phyloP scores from a whole-genome alignment of 2,797 vertebrate genomes.

The Myoxocephalus aenaeus region DNA sequence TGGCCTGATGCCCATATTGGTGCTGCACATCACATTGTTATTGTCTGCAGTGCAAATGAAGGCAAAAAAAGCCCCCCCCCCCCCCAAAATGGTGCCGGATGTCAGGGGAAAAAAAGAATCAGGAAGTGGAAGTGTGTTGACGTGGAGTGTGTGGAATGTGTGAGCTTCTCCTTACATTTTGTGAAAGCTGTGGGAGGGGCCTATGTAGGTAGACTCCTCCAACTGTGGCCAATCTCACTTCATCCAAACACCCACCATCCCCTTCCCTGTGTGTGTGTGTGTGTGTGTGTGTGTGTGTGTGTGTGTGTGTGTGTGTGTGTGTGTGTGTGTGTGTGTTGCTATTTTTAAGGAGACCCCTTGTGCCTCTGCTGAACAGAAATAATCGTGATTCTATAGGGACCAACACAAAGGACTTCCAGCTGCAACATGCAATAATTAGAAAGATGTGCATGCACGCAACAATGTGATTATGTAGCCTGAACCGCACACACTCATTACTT shows the following conservation, averaged over 20 bases:
- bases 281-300: background rate
- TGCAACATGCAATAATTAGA: slow-evolving; percentile 18
- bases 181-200: slow-evolving; percentile 42
- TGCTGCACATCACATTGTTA: slow-evolving; percentile 31
- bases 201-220: slow-evolving; percentile 16
- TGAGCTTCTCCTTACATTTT: slow-evolving; percentile 46
- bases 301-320: too few species aligned
- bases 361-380: slow-evolving; percentile 22
- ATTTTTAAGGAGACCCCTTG: slow-evolving; percentile 7
- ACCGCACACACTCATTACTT: background rate
- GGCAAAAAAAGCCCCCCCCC: slow-evolving; percentile 20
- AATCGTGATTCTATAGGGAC: slow-evolving; percentile 8
- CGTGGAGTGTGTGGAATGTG: slow-evolving; percentile 68
- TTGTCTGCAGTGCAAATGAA: slow-evolving; percentile 46
- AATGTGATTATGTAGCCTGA: background rate
- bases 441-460: background rate
- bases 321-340: background rate
- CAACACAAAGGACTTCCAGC: background rate
- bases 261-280: background rate
- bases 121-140: slow-evolving; percentile 68
- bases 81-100: slow-evolving; percentile 36
- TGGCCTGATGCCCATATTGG: slow-evolving; percentile 16
- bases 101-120: slow-evolving; percentile 33
- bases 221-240: slow-evolving; percentile 20
- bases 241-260: slow-evolving; percentile 12